phyloP scores from a whole-genome alignment of 2,888 invertebrate species.

The Globia sparganii region DNA sequence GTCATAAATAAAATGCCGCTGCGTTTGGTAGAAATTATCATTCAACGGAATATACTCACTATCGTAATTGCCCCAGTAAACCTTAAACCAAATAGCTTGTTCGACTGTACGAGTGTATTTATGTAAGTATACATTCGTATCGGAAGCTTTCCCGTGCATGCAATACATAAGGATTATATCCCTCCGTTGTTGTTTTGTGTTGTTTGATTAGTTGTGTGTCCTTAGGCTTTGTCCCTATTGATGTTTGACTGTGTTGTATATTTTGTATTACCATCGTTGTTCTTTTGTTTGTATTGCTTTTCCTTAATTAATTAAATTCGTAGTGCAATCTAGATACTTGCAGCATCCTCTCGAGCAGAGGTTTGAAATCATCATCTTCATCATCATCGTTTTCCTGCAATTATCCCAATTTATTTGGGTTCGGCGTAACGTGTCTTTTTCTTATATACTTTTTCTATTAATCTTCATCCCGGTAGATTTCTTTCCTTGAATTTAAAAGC shows the following conservation, averaged over 20 bases:
- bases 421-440: no score
- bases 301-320: slow-evolving; percentile 3
- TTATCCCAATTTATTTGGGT: no score
- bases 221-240: not conserved
- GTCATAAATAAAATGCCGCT: no score
- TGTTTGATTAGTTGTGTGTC: slow-evolving; percentile 24
- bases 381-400: no score
- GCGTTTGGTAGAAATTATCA: no score
- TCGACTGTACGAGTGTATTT: not conserved
- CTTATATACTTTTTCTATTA: no score
- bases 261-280: slow-evolving; percentile 4
- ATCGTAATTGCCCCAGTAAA: not conserved
- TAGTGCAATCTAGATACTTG: not conserved
- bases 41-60: not conserved
- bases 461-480: not conserved
- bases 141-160: slow-evolving; percentile 25
- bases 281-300: slow-evolving; percentile 18
- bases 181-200: slow-evolving; percentile 14
- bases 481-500: not conserved
- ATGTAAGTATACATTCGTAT: not conserved
- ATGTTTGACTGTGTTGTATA: slow-evolving; percentile 1
- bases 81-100: not conserved
- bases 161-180: slow-evolving; percentile 2
- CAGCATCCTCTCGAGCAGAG: not conserved
- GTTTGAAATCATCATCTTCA: not conserved